Conservation (phyloP, 2,113 vertebrate species). For the Condylura cristata region DNA sequence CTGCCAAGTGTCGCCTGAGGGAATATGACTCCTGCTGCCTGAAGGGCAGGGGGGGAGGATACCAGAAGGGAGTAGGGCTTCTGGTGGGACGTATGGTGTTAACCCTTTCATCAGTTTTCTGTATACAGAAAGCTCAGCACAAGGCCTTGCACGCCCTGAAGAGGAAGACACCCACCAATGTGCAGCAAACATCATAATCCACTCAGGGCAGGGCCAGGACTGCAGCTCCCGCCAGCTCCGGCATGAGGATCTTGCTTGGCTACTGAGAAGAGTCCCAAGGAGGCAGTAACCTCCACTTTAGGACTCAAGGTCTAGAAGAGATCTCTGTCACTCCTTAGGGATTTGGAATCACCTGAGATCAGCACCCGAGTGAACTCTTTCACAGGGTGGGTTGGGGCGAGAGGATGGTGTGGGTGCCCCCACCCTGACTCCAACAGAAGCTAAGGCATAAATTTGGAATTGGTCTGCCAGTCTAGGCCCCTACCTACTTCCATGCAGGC, state of each 20-base stretch:
- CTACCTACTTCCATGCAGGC: neutral
- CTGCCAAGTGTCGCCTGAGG: conserved; percentile 64
- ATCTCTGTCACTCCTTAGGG: neutral
- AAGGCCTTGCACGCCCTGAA: neutral
- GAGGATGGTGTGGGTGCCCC: too few species aligned
- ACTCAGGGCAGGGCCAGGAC: neutral
- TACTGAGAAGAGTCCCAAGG: conserved; percentile 43
- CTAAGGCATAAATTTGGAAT: neutral
- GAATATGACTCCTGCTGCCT: conserved; percentile 67
- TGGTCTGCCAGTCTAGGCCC: neutral
- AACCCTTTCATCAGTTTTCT: conserved; percentile 58
- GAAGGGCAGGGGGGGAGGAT: conserved; percentile 8
- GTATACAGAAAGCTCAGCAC: neutral
- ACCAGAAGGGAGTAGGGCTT: conserved; percentile 47
- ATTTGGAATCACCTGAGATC: neutral
- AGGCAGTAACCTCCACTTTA: conserved; percentile 17
- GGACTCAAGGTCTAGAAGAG: neutral
- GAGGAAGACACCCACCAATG: neutral
- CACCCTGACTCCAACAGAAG: neutral
- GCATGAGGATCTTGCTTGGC: conserved; percentile 4
- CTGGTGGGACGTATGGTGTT: conserved; percentile 45
- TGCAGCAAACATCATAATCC: neutral
- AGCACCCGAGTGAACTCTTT: neutral
- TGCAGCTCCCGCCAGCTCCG: conserved; percentile 56
- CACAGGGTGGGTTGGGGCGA: neutral